Evolutionary conservation across 2,113 vertebrate genomes (phyloP), one percentile per base, ranked within the genome.

Genomic region (Pseudopodoces humilis): DNA sequence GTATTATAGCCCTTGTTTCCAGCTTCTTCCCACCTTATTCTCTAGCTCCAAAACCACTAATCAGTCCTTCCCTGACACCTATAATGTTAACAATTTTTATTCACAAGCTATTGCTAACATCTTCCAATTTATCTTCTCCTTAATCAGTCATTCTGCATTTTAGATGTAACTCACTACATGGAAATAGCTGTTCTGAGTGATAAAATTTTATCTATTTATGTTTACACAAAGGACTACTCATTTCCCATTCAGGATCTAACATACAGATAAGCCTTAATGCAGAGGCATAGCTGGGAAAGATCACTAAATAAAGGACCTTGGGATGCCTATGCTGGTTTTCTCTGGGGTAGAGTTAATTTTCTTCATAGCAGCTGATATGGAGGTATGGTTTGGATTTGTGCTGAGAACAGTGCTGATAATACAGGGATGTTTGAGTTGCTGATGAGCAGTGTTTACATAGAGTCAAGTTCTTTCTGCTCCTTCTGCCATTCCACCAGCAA

Each of bases 231-330:
- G 68, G 58, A 65, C 52, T 69, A 46, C 12, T 90, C 58, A 92
- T 92, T 95, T 82, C 62, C 75, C 71, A 96, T 93, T 72, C 86
- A 88, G 95, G 85, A 93, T 86, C 59, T 52, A 83, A 56, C 70
- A 76, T 0, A 53, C 33, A 83, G 85, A 92, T 91, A 95, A 95
- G 74, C 41, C 21, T 77, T 30, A 31, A 63, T 50, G 86, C 78
- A 75, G 55, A 92, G 65, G 68, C 33, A 82, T 14, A 59, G 83
- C 59, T 75, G 50, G 46, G 82, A 94, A 69, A 88, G 50, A 67
- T 88, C 17, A 2, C 56, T 85, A 80, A 93, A 92, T 55, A 86
- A 90, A 92, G 94, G 72, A 94, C 83, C 83, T 92, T 13, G 8
- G 71, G 86, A 80, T 92, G 76, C 35, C n/a, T 53, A 30, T 28